These are phyloP conservation scores for Xerus inauris DNA, from an alignment of 2,113 vertebrate species.

Conservation along the genomic window DNA sequence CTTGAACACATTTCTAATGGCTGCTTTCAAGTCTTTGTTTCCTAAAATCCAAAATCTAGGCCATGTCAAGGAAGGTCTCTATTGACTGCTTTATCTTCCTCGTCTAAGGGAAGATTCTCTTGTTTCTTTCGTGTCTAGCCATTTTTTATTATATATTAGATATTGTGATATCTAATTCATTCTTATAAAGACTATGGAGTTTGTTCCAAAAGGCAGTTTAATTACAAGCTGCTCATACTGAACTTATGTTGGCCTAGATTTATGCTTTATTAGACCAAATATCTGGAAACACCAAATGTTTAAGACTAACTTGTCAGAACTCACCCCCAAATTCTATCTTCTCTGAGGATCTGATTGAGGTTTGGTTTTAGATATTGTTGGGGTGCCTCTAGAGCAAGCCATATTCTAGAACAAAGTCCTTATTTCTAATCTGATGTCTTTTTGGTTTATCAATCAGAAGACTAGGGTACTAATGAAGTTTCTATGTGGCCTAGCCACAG, in stretches of 20 bases:
- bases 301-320: background rate
- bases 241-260: background rate
- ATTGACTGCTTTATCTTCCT: background rate
- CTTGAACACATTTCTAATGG: conserved; percentile 1
- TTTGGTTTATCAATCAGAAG: background rate
- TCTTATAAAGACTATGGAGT: background rate
- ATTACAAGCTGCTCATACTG: background rate
- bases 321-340: background rate
- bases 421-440: conserved; percentile 15
- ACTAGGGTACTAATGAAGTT: background rate
- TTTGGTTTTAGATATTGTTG: background rate
- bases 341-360: background rate
- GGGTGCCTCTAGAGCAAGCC: background rate
- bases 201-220: conserved; percentile 6
- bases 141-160: conserved; percentile 7
- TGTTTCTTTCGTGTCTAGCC: background rate
- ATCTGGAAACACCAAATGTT: background rate
- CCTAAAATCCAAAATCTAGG: background rate
- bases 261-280: background rate
- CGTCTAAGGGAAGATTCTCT: background rate
- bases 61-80: background rate
- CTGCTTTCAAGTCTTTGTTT: background rate
- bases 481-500: background rate
- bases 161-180: background rate
- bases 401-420: background rate